Evolutionary conservation across 37 sponge, comb jelly and placozoan species (phyloP), one percentile per base, ranked within the genome.

Genomic region (Crambe crambe): DNA sequence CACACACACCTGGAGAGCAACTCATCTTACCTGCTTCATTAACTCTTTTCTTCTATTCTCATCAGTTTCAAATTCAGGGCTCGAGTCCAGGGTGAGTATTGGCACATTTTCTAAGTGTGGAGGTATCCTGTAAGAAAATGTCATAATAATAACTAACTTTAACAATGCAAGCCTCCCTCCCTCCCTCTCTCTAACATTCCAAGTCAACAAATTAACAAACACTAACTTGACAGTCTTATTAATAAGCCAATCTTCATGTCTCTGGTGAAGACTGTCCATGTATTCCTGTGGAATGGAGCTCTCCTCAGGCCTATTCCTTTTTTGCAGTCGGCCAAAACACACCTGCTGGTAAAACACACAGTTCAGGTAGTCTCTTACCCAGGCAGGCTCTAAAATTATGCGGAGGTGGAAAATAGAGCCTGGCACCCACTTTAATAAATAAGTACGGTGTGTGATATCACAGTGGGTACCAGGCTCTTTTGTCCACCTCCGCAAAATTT

Each of bases 221-320:
- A 75, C 80, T 68, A 29, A 84, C 85, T 79, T 74, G n/a, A 74
- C 44, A 36, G 71, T 37, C 26, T 70, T 80, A 58, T 72, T 15
- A 30, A 63, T 29, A 23, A 86, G 86, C 91, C 87, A 86, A 1
- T 86, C 68, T 32, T 91, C 83, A 42, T 91, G 91, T 39, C 77
- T 62, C 51, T 86, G 56, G 42, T 91, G 91, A 1, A 86, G 80
- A 27, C 38, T 6, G 15, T 43, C 26, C 44, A 87, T 58, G 80
- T 86, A 91, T 8, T 78, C 72, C 57, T 72, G 75, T 32, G 68
- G 27, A 37, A 91, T 87, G 0, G 58, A 65, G 17, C 36, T 30
- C 67, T 91, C 85, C 85, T 89, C 89, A 26, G 73, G 73, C 0
- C 89, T 57, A 18, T 64, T 57, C 36, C 89, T 41, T 29, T 83